These are phyloP conservation scores for Linnaemya tessellans DNA, from an alignment of 2,888 invertebrate species.

Conservation along the genomic window DNA sequence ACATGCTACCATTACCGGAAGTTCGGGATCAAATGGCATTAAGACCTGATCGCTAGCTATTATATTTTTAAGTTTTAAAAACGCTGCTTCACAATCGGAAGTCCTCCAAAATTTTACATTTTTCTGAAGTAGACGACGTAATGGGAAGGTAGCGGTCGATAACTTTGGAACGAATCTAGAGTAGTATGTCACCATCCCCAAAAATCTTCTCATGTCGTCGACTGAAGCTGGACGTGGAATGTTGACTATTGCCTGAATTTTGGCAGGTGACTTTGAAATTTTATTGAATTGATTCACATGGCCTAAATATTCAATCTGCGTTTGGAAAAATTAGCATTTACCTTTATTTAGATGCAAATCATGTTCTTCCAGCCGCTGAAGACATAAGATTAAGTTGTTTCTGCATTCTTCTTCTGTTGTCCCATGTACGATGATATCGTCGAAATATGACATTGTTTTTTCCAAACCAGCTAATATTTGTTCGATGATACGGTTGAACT, in stretches of 20 bases:
- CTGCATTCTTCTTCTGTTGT: not conserved
- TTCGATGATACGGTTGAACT: slow-evolving; percentile 9
- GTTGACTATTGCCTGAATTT: not conserved
- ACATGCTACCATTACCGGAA: slow-evolving; percentile 41
- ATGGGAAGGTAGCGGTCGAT: not conserved
- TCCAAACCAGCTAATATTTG: not conserved
- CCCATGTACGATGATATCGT: not conserved
- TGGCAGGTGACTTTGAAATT: not conserved
- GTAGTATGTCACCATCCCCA: slow-evolving; percentile 4
- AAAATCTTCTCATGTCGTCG: not conserved
- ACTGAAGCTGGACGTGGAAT: not conserved
- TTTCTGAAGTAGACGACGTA: not conserved
- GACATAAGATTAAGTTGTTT: not conserved
- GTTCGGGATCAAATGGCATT: slow-evolving; percentile 41
- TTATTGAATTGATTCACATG: not conserved
- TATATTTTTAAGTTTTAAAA: slow-evolving; percentile 5
- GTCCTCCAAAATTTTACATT: not conserved
- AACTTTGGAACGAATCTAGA: not conserved
- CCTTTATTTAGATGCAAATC: not conserved
- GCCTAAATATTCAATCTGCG: not conserved
- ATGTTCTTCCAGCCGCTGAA: not conserved
- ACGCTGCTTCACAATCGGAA: not conserved
- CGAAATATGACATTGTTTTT: slow-evolving; percentile 19
- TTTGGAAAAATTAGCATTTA: slow-evolving; percentile 7
- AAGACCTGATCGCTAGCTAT: slow-evolving; percentile 43